phyloP scores from a whole-genome alignment of 2,888 invertebrate species.

The Helicoverpa assulta region DNA sequence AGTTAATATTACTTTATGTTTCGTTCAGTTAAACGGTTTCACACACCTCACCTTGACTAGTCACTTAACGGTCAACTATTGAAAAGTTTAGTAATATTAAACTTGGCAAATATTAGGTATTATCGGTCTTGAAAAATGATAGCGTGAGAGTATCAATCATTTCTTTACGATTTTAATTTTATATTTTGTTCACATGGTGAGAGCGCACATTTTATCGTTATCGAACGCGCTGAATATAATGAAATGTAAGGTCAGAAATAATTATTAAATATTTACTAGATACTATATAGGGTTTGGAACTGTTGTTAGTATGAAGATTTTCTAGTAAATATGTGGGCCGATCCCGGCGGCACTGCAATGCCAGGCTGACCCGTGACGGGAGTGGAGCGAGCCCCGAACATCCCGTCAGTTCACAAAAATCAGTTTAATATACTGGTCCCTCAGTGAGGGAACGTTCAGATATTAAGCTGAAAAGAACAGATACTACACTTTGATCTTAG shows the following conservation, averaged over 20 bases:
- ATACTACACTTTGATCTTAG: too few species aligned
- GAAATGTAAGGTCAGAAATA: too few species aligned
- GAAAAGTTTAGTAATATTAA: background rate
- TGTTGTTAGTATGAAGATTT: background rate
- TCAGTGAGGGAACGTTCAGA: slow-evolving; percentile 40
- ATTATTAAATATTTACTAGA: too few species aligned
- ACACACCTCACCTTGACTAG: slow-evolving; percentile 1
- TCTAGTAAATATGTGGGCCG: slow-evolving; percentile 10
- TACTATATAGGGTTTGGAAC: too few species aligned
- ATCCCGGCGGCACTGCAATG: slow-evolving; percentile 36
- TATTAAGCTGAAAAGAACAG: slow-evolving; percentile 36
- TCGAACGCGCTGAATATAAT: too few species aligned
- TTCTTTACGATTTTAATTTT: background rate
- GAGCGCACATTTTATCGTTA: too few species aligned
- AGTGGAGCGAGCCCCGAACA: slow-evolving; percentile 44
- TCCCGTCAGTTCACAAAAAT: slow-evolving; percentile 41
- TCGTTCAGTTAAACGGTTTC: background rate
- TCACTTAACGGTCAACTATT: slow-evolving; percentile 14
- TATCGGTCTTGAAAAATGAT: background rate
- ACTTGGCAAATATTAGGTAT: too few species aligned
- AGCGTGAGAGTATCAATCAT: background rate
- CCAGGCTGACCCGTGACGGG: slow-evolving; percentile 42
- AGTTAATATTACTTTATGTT: background rate
- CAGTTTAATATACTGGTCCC: slow-evolving; percentile 43
- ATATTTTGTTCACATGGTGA: too few species aligned